Conservation (phyloP, 2,888 invertebrate genomes). For the Metallyticus violacea region DNA sequence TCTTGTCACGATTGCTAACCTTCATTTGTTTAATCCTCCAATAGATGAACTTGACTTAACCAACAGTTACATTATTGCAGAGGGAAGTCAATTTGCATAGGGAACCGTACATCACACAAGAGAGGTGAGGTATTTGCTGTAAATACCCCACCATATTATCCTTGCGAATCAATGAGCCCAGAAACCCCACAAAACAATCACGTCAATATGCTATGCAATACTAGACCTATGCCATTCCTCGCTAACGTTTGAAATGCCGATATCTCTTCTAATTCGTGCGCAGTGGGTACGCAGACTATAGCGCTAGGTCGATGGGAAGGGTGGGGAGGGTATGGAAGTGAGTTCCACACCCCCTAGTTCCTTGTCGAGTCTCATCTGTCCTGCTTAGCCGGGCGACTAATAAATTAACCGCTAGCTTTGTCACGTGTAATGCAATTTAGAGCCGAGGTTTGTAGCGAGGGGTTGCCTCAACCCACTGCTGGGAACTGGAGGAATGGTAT, state of each 20-base stretch:
- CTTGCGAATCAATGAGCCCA: not conserved
- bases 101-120: not conserved
- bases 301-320: too few relatives aligned
- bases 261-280: not conserved
- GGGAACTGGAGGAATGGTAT: too few relatives aligned
- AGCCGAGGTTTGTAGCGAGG: constrained; percentile 2
- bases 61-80: not conserved
- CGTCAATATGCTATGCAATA: not conserved
- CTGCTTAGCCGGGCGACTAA: constrained; percentile 29
- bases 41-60: not conserved
- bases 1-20: not conserved
- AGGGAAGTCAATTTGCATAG: not conserved
- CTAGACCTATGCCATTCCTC: not conserved
- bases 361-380: constrained; percentile 13
- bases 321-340: not conserved
- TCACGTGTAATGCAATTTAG: constrained; percentile 29
- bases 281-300: not conserved
- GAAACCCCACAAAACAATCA: not conserved
- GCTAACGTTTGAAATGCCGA: not conserved
- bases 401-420: constrained; percentile 33
- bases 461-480: not conserved
- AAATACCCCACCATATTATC: not conserved
- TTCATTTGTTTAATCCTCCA: not conserved
- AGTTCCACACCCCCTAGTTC: not conserved
- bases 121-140: not conserved